These are phyloP conservation scores for Trigoniulus corallinus DNA, from an alignment of 1,140 invertebrate species.

Conservation along the genomic window DNA sequence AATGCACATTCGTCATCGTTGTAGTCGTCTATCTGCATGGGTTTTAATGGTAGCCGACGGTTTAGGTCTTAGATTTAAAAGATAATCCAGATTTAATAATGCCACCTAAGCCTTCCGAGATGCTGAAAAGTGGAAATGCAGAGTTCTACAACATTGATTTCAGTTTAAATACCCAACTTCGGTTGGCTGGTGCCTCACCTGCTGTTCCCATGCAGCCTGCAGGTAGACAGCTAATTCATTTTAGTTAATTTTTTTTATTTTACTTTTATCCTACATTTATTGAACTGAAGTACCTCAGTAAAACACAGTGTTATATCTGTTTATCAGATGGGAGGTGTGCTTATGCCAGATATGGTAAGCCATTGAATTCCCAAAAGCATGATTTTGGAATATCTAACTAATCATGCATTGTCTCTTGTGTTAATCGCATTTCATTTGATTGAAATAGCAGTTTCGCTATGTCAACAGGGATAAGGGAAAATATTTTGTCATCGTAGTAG, in stretches of 20 bases:
- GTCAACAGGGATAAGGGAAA: no score
- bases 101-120: conserved; percentile 77
- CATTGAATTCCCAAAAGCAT: background rate
- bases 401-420: no score
- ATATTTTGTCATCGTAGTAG: no score
- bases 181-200: conserved; percentile 76
- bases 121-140: conserved; percentile 53
- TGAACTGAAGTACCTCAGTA: no score
- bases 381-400: no score
- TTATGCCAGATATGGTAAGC: background rate
- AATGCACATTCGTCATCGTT: conserved; percentile 9
- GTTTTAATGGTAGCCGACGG: background rate
- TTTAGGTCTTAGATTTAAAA: conserved; percentile 63
- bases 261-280: no score
- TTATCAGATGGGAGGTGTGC: background rate
- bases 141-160: conserved; percentile 99
- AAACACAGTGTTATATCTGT: no score
- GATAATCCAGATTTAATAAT: conserved; percentile 93
- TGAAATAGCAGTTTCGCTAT: no score
- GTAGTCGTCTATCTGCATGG: background rate
- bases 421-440: no score
- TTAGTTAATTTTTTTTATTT: background rate
- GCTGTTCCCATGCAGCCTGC: conserved; percentile 47
- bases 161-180: conserved; percentile 82
- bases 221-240: conserved; percentile 18